These are phyloP conservation scores for Vireo altiloquus DNA, from an alignment of 2,113 vertebrate species.

Conservation along the genomic window DNA sequence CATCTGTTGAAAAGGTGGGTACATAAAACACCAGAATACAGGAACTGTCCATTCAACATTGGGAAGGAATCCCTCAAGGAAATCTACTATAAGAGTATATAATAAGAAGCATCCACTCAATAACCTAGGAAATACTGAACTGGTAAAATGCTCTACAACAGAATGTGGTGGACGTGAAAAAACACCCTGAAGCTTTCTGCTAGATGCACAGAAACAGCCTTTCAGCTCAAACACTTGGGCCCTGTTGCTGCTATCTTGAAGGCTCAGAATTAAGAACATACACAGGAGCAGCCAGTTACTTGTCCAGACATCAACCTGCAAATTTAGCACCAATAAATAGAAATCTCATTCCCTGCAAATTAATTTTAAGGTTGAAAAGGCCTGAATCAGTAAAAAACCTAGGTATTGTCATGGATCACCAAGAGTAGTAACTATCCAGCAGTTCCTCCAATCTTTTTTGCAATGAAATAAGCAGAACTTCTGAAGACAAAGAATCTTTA, in stretches of 20 bases:
- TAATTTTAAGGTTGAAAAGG: not conserved
- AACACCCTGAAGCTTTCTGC: not conserved
- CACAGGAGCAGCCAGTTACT: rapidly evolving
- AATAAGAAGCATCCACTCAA: not conserved
- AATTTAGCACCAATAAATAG: not conserved
- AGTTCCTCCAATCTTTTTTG: not conserved
- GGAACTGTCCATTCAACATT: not conserved
- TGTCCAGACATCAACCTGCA: not conserved
- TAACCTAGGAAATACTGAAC: not conserved
- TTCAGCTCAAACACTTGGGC: not conserved
- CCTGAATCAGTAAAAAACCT: not conserved
- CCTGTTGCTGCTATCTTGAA: not conserved
- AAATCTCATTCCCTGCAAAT: not conserved
- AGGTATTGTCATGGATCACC: not conserved
- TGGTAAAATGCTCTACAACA: not conserved
- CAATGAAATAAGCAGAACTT: not conserved
- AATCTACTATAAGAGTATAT: not conserved
- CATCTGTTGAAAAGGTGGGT: not conserved
- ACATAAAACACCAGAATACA: not conserved
- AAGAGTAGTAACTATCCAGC: not conserved
- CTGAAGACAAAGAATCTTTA: not conserved
- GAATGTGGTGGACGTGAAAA: not conserved
- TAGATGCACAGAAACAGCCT: rapidly evolving
- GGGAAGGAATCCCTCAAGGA: not conserved
- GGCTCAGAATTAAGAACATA: not conserved